Evolutionary conservation across 2,888 invertebrate genomes (phyloP).

Genomic region (Heteropelma amictum): DNA sequence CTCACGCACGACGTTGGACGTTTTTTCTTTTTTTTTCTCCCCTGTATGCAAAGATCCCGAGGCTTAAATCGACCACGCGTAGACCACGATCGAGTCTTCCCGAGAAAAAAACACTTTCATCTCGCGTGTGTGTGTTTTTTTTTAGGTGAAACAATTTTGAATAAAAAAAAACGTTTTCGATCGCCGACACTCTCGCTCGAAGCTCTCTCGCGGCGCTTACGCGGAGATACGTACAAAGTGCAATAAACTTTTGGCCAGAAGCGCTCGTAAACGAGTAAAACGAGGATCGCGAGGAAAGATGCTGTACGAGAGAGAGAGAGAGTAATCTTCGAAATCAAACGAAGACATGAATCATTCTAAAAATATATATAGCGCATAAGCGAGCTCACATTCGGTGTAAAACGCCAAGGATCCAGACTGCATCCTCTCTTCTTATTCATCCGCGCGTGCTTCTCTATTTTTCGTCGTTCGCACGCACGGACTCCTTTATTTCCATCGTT

Average conservation of each 20-base stretch:
- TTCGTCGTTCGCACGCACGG: conserved; percentile 13
- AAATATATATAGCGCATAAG: conserved; percentile 65
- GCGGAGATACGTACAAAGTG: conserved; percentile 17
- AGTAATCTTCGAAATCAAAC: conserved; percentile 75
- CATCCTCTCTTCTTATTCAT: conserved; percentile 47
- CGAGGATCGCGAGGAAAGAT: not conserved
- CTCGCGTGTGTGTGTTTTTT: too few relatives aligned
- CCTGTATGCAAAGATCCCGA: conserved; percentile 50
- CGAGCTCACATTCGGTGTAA: conserved; percentile 41
- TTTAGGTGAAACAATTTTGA: not conserved
- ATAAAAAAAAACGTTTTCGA: not conserved
- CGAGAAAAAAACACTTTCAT: too few relatives aligned
- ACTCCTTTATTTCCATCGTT: conserved; percentile 44
- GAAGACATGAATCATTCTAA: conserved; percentile 74
- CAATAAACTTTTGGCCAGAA: conserved; percentile 25
- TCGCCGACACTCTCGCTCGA: not conserved
- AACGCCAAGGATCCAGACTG: conserved; percentile 33
- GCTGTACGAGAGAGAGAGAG: conserved; percentile 26
- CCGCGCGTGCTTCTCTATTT: conserved; percentile 38
- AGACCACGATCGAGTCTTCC: too few relatives aligned
- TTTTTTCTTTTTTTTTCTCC: conserved; percentile 59
- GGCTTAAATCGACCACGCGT: conserved; percentile 46
- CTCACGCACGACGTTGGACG: conserved; percentile 70
- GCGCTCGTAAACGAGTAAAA: conserved; percentile 43
- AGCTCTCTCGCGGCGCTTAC: not conserved